Base-by-base conservation (phyloP, 2,888 invertebrate species). In the Diaperis boleti region DNA sequence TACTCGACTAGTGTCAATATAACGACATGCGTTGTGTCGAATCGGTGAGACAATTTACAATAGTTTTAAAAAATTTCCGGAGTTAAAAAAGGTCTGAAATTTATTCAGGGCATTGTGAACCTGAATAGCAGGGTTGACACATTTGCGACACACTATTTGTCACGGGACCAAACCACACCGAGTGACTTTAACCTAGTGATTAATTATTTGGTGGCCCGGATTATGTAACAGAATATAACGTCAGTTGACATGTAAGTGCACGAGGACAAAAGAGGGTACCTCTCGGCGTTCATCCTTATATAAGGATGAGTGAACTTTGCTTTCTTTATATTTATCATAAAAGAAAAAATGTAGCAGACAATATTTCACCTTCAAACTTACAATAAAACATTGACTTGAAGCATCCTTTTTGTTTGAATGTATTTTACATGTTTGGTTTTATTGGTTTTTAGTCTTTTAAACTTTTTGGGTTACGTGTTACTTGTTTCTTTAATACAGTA, bases 141-240 rank as follows among this genome's bases (percentile, higher is more conserved):
- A 76, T 78, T 72, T 69, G 71, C 74, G 77, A 78, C 76, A 77
- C 68, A 78, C 78, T 76, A 79, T 78, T 78, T 78, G 79, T 79
- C 79, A 79, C 72, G 73, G 76, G 64, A 70, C 66, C 69, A 73
- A 76, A 76, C 78, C 79, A 71, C 78, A 78, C 75, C 66, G 65
- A 73, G 68, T 70, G 67, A 26, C 67, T 69, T 68, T 68, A 72
- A 70, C 65, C 64, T 68, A 59, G 72, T 79, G 78, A 79, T 79
- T 79, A 79, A 79, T 78, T 78, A 77, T 78, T 57, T 45, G 68
- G 65, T 67, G 70, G 73, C 73, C 76, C 73, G 76, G 77, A 78
- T 77, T 76, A 76, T 76, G 71, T 73, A 72, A 72, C 73, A 69
- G 67, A 73, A 72, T 71, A 69, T 66, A 69, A 69, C 66, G 66